phyloP scores from a whole-genome alignment of 2,113 vertebrate species.

The Microtus ochrogaster region DNA sequence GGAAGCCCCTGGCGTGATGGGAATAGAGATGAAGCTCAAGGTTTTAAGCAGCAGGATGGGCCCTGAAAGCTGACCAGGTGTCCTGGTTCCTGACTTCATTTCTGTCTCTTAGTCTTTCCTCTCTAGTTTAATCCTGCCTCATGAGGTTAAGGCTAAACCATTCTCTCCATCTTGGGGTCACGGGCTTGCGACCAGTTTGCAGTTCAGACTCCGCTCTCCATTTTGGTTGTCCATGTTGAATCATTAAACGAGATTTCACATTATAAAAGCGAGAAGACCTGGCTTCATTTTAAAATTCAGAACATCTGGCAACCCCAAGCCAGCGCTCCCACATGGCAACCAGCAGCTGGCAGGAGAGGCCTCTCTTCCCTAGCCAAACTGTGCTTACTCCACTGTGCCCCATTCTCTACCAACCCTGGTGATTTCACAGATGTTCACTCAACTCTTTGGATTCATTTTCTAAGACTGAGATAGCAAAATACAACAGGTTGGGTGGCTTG shows the following conservation, averaged over 20 bases:
- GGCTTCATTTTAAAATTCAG: conserved; percentile 28
- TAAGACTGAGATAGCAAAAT: background rate
- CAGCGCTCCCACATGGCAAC: background rate
- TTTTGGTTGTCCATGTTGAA: background rate
- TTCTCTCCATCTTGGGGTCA: conserved; percentile 47
- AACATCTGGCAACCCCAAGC: conserved; percentile 28
- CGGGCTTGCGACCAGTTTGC: background rate
- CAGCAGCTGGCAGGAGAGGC: background rate
- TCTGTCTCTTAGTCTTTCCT: conserved; percentile 15
- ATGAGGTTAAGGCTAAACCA: background rate
- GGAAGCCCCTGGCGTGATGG: background rate
- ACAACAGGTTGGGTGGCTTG: background rate
- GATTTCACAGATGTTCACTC: background rate
- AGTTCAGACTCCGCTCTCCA: conserved; percentile 1
- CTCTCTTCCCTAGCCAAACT: background rate
- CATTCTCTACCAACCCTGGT: background rate
- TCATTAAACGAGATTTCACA: conserved; percentile 26
- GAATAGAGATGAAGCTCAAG: background rate
- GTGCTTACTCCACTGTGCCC: background rate
- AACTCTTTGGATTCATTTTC: background rate
- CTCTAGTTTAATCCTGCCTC: background rate
- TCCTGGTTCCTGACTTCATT: background rate
- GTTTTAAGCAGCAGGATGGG: background rate
- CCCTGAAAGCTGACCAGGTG: conserved; percentile 13
- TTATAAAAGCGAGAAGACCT: background rate